Evolutionary conservation across 35 echinoderm and acorn worm genomes (phyloP).

Genomic region (Amphiura filiformis): DNA sequence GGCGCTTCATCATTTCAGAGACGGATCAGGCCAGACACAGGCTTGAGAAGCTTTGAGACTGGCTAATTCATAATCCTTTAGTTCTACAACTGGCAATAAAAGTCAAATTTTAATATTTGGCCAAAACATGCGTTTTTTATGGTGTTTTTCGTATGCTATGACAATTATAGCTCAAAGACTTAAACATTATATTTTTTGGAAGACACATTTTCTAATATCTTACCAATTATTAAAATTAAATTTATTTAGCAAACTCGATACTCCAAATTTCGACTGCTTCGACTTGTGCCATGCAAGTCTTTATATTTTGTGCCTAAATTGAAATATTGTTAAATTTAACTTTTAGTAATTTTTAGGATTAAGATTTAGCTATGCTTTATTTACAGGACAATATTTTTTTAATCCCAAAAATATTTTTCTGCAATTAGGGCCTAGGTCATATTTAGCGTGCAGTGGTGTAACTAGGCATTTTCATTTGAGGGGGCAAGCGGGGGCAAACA

Average conservation of each 20-base stretch:
- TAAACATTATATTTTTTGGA: not conserved
- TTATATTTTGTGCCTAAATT: not conserved
- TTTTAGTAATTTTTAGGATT: no score
- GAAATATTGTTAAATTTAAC: no score
- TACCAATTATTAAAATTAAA: not conserved
- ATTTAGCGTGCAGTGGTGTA: no score
- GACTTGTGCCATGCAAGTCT: not conserved
- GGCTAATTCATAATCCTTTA: not conserved
- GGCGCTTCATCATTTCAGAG: not conserved
- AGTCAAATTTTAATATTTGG: not conserved
- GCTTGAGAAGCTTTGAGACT: not conserved
- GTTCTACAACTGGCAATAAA: no score
- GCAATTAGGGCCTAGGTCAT: no score
- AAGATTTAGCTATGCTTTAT: no score
- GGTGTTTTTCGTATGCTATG: no score
- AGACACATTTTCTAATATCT: not conserved
- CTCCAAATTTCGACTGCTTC: not conserved
- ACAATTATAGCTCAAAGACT: no score
- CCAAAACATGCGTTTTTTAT: not conserved
- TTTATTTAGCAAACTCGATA: not conserved
- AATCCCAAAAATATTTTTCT: no score
- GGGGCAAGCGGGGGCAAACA: no score
- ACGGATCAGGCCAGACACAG: not conserved
- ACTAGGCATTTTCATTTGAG: no score
- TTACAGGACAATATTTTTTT: no score